These are phyloP conservation scores for Leptonema lineaticorne DNA, from an alignment of 1,140 invertebrate species.

Conservation along the genomic window DNA sequence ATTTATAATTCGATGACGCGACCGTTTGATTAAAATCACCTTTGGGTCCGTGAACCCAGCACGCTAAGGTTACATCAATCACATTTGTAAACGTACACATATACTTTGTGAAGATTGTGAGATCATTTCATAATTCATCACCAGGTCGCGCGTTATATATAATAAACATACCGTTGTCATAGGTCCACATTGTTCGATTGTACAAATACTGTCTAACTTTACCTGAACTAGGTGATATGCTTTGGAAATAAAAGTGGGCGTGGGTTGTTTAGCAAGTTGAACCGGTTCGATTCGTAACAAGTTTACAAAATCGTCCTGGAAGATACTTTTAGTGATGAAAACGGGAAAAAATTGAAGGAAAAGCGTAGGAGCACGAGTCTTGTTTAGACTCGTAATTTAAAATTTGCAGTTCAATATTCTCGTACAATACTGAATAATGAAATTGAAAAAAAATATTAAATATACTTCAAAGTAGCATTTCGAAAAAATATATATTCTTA, in stretches of 20 bases:
- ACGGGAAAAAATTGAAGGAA: no score
- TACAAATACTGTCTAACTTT: background rate
- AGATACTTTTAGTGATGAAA: background rate
- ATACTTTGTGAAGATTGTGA: background rate
- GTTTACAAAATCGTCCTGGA: background rate
- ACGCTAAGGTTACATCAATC: conserved; percentile 18
- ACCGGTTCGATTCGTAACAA: background rate
- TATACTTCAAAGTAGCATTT: no score
- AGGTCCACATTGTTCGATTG: background rate
- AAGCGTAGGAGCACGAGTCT: background rate
- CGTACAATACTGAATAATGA: background rate
- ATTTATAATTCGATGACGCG: conserved; percentile 7
- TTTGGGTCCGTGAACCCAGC: conserved; percentile 14
- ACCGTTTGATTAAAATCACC: conserved; percentile 12
- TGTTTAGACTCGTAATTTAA: background rate
- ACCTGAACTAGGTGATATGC: background rate
- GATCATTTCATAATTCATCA: background rate
- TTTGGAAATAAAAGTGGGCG: background rate
- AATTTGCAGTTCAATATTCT: no score
- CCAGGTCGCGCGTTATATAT: background rate
- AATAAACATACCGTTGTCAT: background rate
- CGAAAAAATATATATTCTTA: no score
- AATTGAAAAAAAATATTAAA: no score
- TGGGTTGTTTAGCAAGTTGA: background rate
- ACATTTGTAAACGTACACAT: background rate